phyloP scores from a whole-genome alignment of 1,140 invertebrate genomes.

The Nautilus pompilius region DNA sequence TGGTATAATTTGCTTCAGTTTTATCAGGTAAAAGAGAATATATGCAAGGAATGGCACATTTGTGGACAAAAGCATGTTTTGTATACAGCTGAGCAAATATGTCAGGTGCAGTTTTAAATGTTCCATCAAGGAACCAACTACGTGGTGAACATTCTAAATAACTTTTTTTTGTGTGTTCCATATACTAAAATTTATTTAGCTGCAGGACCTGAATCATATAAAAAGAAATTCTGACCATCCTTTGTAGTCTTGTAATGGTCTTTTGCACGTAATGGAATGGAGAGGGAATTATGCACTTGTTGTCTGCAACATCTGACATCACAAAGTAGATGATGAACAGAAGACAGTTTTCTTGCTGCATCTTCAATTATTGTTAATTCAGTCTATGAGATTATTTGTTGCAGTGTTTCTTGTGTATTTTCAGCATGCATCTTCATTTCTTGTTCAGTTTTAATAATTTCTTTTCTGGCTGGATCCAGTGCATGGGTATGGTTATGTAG shows the following conservation, averaged over 20 bases:
- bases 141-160: too few relatives aligned
- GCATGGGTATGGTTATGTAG: background rate
- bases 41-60: background rate
- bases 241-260: too few relatives aligned
- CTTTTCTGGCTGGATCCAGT: background rate
- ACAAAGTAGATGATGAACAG: too few relatives aligned
- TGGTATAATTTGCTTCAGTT: background rate
- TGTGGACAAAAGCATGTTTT: background rate
- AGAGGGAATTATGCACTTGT: too few relatives aligned
- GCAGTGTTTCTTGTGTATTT: background rate
- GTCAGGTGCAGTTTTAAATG: background rate
- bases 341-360: background rate
- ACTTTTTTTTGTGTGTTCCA: too few relatives aligned
- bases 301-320: too few relatives aligned
- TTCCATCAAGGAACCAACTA: background rate
- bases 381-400: background rate
- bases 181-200: too few relatives aligned
- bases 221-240: too few relatives aligned
- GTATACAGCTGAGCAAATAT: background rate
- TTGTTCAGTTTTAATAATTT: background rate
- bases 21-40: background rate
- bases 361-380: background rate
- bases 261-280: too few relatives aligned
- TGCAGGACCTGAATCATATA: too few relatives aligned
- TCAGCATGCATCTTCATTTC: background rate